Evolutionary conservation across 2,113 vertebrate species (phyloP).

Genomic region (Glaucomys volans): DNA sequence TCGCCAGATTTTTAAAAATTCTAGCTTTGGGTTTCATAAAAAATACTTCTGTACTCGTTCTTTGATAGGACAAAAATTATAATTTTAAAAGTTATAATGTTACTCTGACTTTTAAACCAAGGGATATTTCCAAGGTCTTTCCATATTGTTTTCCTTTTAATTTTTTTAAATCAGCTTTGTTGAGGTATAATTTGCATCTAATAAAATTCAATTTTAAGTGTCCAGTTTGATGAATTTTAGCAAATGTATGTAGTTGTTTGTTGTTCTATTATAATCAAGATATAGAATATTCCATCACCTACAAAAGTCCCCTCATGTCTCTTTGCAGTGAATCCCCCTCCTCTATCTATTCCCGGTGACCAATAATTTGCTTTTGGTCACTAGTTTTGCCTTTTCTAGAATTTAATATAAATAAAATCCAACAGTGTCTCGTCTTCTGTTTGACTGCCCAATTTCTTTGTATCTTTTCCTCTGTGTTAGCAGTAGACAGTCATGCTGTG

Average conservation of each 20-base stretch:
- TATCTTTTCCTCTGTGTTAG: not conserved
- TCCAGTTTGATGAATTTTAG: not conserved
- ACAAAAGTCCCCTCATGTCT: not conserved
- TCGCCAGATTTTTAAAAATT: conserved; percentile 8
- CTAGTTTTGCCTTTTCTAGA: conserved; percentile 1
- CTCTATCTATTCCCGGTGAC: not conserved
- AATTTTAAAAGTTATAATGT: not conserved
- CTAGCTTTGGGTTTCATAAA: conserved; percentile 11
- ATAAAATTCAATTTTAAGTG: conserved; percentile 16
- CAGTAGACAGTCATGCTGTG: not conserved
- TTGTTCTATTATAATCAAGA: not conserved
- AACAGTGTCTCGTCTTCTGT: not conserved
- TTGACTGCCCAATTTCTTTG: not conserved
- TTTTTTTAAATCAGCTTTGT: not conserved
- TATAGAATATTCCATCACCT: not conserved
- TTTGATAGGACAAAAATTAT: not conserved
- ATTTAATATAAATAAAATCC: not conserved
- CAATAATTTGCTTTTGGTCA: not conserved
- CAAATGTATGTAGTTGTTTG: not conserved
- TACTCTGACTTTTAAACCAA: conserved; percentile 35
- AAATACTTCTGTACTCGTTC: conserved; percentile 32
- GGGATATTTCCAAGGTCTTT: not conserved
- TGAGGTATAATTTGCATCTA: not conserved
- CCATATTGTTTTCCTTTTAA: not conserved
- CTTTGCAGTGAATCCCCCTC: not conserved